Base-by-base conservation (phyloP, 2,113 vertebrate species). In the Cryptoleucopteryx plumbea region DNA sequence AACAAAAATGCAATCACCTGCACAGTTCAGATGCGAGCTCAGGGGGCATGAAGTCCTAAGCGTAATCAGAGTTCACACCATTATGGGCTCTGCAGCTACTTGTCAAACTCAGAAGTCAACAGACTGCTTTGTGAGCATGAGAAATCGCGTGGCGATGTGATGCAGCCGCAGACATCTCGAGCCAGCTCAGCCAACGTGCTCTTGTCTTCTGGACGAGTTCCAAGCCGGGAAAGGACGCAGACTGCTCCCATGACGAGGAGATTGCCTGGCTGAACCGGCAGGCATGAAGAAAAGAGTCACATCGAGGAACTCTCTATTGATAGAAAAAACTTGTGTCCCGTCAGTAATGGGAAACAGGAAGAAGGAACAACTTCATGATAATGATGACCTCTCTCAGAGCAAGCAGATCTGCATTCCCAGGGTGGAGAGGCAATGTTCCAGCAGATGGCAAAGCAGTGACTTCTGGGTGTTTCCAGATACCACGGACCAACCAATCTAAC, bases 291-390 rank as follows among this genome's bases (percentile, higher is more conserved):
- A 48, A 73, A 53, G 3, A 52, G 23, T 48, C 61, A 16, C 67
- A 25, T 8, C 0, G 2, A 42, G 40, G 67, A 75, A 22, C n/a
- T 66, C 42, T 25, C 82, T 20, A 2, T 8, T 45, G 38, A 65
- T 36, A n/a, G 36, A 29, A 3, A 11, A 16, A 79, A 59, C 45
- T 42, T 19, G 10, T 1, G 3, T 47, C 52, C 48, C 36, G 38
- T 26, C 62, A n/a, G 68, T 32, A 85, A 36, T 65, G 85, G 89
- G 86, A 88, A 92, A 75, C 55, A 40, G 91, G 62, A 65, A 65
- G 45, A 21, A 87, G 67, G 62, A 80, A 27, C 34, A 61, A 7
- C 20, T 11, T 11, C 2, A 1, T 29, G 82, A 70, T 61, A 84
- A 81, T 2, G 21, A 34, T 47, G 87, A 75, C 87, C 82, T 65